Conservation (phyloP, 2,888 invertebrate genomes). For the Hemistola chrysoprasaria region DNA sequence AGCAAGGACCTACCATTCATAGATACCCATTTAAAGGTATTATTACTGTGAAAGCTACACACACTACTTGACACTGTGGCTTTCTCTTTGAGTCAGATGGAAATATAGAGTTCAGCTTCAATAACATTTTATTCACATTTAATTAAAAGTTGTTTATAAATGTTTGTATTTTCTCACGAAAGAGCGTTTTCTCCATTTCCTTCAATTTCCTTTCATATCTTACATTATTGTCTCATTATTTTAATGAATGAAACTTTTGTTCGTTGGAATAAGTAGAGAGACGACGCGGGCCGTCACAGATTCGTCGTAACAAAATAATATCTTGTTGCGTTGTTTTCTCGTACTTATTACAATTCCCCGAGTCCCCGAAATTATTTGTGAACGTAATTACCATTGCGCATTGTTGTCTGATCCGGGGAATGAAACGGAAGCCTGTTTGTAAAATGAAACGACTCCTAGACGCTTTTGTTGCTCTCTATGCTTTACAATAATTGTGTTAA, state of each 20-base stretch:
- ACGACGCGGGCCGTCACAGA: slow-evolving; percentile 26
- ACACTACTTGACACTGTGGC: no score
- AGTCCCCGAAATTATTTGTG: slow-evolving; percentile 50
- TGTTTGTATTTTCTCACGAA: no score
- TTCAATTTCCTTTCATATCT: not conserved
- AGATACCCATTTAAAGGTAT: no score
- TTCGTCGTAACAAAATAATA: slow-evolving; percentile 39
- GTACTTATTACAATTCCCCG: slow-evolving; percentile 25
- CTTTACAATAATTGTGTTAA: slow-evolving; percentile 17
- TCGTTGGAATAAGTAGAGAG: slow-evolving; percentile 36
- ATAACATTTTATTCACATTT: no score
- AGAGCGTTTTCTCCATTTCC: no score
- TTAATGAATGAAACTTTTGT: slow-evolving; percentile 27
- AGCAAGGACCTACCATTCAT: no score
- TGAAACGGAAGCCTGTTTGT: slow-evolving; percentile 46
- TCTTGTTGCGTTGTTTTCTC: slow-evolving; percentile 35
- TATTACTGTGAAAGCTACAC: no score
- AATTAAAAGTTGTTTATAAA: no score
- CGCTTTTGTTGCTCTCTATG: slow-evolving; percentile 17
- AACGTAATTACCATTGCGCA: slow-evolving; percentile 53
- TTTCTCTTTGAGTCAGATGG: no score
- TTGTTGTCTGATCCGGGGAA: slow-evolving; percentile 50
- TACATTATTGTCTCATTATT: slow-evolving; percentile 9
- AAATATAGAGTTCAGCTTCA: no score
- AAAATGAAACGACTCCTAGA: slow-evolving; percentile 40